Conservation (phyloP, 2,113 vertebrate species). For the Periophthalmus modestus region DNA sequence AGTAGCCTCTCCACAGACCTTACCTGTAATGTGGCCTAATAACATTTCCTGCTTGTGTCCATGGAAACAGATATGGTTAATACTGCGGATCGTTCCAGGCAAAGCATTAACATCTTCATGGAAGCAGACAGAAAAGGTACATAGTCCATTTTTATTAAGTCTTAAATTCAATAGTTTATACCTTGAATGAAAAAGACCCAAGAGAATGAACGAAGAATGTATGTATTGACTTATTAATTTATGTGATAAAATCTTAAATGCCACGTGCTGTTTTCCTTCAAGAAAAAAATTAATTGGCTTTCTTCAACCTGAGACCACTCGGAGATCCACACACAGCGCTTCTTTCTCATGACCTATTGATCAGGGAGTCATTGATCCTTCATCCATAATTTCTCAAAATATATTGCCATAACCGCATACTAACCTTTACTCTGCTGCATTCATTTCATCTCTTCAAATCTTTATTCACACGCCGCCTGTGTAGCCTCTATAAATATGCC, state of each 20-base stretch:
- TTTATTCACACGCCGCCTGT: background rate
- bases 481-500: conserved; percentile 1
- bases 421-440: background rate
- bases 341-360: background rate
- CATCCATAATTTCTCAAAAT: conserved; percentile 2
- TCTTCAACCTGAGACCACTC: background rate
- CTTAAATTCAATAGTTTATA: background rate
- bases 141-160: no score
- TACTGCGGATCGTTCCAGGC: no score
- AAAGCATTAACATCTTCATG: no score
- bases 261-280: background rate
- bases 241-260: background rate
- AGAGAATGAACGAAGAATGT: background rate
- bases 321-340: background rate
- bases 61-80: no score
- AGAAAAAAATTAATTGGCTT: background rate
- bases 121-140: no score
- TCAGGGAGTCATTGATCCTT: background rate
- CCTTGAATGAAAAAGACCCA: background rate
- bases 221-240: background rate
- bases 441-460: background rate
- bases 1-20: no score
- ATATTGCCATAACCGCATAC: conserved; percentile 1
- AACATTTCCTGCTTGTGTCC: no score
- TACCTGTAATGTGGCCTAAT: no score